A percentile compares a stretch with the other conserved stretches of the same genome.
These are phyloP conservation scores for Scomber japonicus DNA, from an alignment of 2,113 vertebrate genomes.

Conservation along the genomic window DNA sequence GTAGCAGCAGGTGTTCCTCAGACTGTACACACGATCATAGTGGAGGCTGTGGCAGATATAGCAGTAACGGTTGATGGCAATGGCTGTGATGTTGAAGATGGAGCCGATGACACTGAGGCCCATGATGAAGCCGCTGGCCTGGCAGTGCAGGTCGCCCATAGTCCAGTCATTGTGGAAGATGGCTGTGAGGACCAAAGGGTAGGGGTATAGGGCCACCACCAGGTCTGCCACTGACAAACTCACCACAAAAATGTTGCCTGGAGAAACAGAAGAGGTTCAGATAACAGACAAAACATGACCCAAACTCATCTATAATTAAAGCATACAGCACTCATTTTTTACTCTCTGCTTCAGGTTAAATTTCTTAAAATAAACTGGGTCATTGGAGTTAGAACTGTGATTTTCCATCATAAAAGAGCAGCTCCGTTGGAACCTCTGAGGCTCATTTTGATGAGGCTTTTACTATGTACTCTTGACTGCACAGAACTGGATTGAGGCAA, in stretches of 20 bases:
- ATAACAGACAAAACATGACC: conserved; percentile 27
- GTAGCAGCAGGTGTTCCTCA: conserved; percentile 82
- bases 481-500: background rate
- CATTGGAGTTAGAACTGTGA: conserved; percentile 3
- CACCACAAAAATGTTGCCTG: conserved; percentile 87
- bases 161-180: conserved; percentile 85
- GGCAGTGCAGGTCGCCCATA: conserved; percentile 85
- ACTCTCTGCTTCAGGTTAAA: conserved; percentile 18
- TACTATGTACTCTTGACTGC: background rate
- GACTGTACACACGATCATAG: conserved; percentile 83
- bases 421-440: conserved; percentile 13
- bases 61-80: conserved; percentile 84
- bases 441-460: conserved; percentile 17
- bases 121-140: conserved; percentile 86
- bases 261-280: conserved; percentile 38
- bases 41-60: conserved; percentile 83
- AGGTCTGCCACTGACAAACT: conserved; percentile 83
- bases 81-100: conserved; percentile 83
- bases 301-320: conserved; percentile 28
- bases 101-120: conserved; percentile 87
- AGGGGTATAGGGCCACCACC: conserved; percentile 85
- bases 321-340: background rate
- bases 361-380: conserved; percentile 36
- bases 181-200: conserved; percentile 84
- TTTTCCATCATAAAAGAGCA: conserved; percentile 29